A percentile compares a stretch with the other conserved stretches of the same genome.
Conservation (phyloP, 2,888 invertebrate species). For the Drosophila diplacantha region DNA sequence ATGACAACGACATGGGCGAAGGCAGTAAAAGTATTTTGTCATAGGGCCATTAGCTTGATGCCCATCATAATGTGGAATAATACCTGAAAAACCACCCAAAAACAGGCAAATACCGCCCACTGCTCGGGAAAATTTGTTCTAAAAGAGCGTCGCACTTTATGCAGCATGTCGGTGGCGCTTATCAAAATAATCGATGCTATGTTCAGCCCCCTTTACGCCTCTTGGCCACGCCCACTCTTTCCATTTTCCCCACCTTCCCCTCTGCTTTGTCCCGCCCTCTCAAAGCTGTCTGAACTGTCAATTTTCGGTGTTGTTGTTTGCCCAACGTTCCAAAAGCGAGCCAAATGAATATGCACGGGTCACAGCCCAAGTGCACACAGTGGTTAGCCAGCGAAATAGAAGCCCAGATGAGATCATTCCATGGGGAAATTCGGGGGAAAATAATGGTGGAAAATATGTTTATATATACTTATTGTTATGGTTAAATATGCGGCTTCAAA, state of each 20-base stretch:
- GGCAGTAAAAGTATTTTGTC: conserved; percentile 49
- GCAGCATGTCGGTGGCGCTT: conserved; percentile 54
- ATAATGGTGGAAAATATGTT: background rate
- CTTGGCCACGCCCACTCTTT: conserved; percentile 5
- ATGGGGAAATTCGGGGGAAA: background rate
- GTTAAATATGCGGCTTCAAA: background rate
- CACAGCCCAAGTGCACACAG: conserved; percentile 22
- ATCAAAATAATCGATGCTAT: conserved; percentile 65
- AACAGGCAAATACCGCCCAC: conserved; percentile 15
- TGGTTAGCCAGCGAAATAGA: conserved; percentile 22
- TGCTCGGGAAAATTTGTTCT: conserved; percentile 12
- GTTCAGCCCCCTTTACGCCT: conserved; percentile 3
- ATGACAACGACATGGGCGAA: conserved; percentile 9
- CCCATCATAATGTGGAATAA: conserved; percentile 44
- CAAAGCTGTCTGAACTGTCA: conserved; percentile 54
- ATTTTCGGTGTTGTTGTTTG: conserved; percentile 65
- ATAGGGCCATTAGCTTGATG: conserved; percentile 55
- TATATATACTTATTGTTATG: background rate
- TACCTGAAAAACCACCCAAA: conserved; percentile 12
- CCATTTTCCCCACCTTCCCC: background rate
- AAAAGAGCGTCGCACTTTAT: conserved; percentile 38
- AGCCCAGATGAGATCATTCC: conserved; percentile 19
- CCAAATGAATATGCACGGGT: conserved; percentile 56
- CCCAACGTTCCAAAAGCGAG: conserved; percentile 18
- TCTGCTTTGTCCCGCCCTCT: conserved; percentile 13